phyloP scores from a whole-genome alignment of 1,140 invertebrate species.

The Nixonia krombeini region DNA sequence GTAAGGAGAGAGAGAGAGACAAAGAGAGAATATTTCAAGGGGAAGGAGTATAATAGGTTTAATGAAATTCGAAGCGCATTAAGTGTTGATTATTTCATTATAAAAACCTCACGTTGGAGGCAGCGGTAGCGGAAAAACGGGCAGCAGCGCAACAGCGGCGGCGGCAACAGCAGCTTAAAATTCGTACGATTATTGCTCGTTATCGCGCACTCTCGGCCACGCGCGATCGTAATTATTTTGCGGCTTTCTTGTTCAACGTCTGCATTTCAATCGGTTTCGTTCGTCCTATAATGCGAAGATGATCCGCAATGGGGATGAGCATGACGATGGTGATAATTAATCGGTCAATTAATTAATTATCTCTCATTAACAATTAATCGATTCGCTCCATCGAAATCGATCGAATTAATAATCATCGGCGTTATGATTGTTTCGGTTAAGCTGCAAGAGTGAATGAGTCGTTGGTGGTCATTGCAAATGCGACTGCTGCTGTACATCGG shows the following conservation, averaged over 20 bases:
- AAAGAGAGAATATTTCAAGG: no score
- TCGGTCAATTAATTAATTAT: background rate
- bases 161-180: conserved; percentile 52
- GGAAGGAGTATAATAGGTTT: no score
- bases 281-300: conserved; percentile 1
- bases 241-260: conserved; percentile 29
- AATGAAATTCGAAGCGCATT: background rate
- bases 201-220: no score
- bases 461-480: no score
- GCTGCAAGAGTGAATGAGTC: no score
- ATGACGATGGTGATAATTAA: conserved; percentile 3
- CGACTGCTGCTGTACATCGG: no score
- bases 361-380: no score
- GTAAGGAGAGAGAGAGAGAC: no score
- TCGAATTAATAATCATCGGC: no score
- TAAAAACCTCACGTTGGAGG: conserved; percentile 1
- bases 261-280: conserved; percentile 24
- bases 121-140: conserved; percentile 31
- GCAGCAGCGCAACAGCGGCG: conserved; percentile 48
- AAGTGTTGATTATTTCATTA: background rate
- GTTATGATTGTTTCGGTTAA: no score
- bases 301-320: conserved; percentile 14
- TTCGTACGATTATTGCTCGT: conserved; percentile 49
- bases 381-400: no score
- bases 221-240: conserved; percentile 25